A percentile compares a stretch with the other conserved stretches of the same genome.
phyloP scores from a whole-genome alignment of 2,113 vertebrate genomes.

The Poeciliopsis occidentalis region DNA sequence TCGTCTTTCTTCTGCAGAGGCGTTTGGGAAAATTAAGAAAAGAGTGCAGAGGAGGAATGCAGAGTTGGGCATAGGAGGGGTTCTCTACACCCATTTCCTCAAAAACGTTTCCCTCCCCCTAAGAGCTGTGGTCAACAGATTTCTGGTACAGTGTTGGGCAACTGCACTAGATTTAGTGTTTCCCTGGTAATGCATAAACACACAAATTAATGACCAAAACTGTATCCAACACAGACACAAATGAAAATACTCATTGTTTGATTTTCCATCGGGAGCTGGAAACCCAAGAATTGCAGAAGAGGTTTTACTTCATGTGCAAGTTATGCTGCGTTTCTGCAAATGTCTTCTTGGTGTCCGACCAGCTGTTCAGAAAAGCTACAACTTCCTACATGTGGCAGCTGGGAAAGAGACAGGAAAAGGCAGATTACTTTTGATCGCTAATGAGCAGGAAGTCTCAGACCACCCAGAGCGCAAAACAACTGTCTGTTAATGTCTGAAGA shows the following conservation, averaged over 20 bases:
- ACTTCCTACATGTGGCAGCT: conserved; percentile 1
- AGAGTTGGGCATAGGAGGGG: conserved; percentile 69
- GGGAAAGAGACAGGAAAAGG: conserved; percentile 45
- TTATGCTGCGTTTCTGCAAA: not conserved
- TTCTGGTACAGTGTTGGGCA: conserved; percentile 23
- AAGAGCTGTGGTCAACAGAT: conserved; percentile 41
- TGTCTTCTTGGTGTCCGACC: conserved; percentile 3
- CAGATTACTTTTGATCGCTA: conserved; percentile 35
- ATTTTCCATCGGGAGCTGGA: not conserved
- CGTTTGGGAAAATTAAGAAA: conserved; percentile 32
- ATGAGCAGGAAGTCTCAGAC: conserved; percentile 46
- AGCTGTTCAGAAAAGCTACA: conserved; percentile 6
- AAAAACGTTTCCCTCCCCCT: conserved; percentile 53
- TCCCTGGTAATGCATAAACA: conserved; percentile 28
- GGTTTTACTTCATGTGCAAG: not conserved
- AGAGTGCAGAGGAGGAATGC: conserved; percentile 63
- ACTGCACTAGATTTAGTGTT: conserved; percentile 54
- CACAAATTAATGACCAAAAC: conserved; percentile 11
- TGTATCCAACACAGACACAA: not conserved
- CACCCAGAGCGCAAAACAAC: conserved; percentile 41
- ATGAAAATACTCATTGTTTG: not conserved
- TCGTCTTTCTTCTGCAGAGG: conserved; percentile 7
- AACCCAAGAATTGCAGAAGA: not conserved
- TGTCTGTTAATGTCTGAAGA: not conserved
- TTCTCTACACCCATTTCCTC: conserved; percentile 75